Percentiles rank a stretch among this genome's conserved stretches.
Evolutionary conservation across 37 sponge, comb jelly and placozoan genomes (phyloP).

Genomic region (Cladorhizidae sp.): DNA sequence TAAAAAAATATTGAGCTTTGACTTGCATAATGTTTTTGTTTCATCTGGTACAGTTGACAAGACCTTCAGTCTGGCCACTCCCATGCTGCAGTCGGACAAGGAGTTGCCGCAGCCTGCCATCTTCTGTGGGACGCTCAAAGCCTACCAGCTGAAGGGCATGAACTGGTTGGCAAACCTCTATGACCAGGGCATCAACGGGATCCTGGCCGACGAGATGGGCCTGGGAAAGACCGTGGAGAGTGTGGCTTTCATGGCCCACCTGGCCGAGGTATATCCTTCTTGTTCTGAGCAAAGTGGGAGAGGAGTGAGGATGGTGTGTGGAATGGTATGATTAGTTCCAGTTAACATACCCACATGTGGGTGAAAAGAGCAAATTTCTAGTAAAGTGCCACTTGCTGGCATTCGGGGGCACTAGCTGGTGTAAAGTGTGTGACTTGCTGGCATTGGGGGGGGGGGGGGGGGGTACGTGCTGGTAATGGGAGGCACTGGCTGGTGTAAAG

Average conservation of each 20-base stretch:
- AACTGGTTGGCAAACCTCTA: constrained; percentile 95
- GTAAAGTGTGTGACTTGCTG: too few relatives aligned
- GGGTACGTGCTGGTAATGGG: too few relatives aligned
- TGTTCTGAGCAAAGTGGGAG: not conserved
- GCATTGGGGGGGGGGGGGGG: too few relatives aligned
- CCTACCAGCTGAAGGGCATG: constrained; percentile 96
- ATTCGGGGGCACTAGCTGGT: too few relatives aligned
- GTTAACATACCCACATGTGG: not conserved
- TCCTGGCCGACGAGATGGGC: constrained; percentile 97
- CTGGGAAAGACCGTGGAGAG: constrained; percentile 95
- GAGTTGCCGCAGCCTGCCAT: constrained; percentile 80
- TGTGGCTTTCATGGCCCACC: constrained; percentile 85
- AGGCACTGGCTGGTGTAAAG: too few relatives aligned
- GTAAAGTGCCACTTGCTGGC: too few relatives aligned
- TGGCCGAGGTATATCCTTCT: constrained; percentile 77
- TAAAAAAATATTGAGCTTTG: not conserved
- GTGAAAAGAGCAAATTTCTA: too few relatives aligned
- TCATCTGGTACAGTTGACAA: constrained; percentile 63
- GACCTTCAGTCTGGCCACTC: constrained; percentile 86
- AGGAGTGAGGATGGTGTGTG: not conserved
- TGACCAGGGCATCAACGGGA: constrained; percentile 97
- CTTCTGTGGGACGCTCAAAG: constrained; percentile 85
- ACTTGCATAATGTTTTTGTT: not conserved
- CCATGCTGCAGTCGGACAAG: constrained; percentile 57
- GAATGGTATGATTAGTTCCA: not conserved